Conservation (phyloP, 2,113 vertebrate genomes). For the Megalops atlanticus region DNA sequence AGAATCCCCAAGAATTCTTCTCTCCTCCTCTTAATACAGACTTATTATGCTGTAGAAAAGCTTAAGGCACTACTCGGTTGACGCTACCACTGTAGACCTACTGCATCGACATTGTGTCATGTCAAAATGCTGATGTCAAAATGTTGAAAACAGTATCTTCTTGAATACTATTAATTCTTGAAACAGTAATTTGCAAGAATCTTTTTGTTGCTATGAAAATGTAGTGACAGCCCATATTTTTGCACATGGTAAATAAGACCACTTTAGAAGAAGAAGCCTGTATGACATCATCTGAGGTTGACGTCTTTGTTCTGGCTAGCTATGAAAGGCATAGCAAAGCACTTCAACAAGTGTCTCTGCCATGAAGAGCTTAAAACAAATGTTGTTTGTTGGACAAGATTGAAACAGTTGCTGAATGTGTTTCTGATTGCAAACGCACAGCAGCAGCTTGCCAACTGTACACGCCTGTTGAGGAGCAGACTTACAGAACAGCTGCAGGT, state of each 20-base stretch:
- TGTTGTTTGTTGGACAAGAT: background rate
- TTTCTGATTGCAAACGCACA: background rate
- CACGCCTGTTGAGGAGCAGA: conserved; percentile 43
- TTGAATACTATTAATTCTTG: no score
- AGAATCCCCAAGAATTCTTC: background rate
- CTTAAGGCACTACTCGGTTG: no score
- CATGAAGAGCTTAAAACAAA: background rate
- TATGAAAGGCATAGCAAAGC: no score
- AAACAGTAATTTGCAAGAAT: no score
- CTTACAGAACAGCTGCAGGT: conserved; percentile 10
- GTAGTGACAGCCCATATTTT: no score
- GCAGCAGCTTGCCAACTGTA: background rate
- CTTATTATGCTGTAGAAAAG: background rate
- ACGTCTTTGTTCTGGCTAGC: no score
- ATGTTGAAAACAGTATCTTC: no score
- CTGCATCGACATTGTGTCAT: background rate
- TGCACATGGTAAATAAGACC: no score
- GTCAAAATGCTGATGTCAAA: no score
- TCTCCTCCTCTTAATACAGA: background rate
- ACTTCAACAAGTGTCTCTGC: background rate
- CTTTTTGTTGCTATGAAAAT: no score
- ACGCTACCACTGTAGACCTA: background rate
- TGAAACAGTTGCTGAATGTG: background rate
- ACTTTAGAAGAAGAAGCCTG: no score
- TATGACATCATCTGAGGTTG: no score